phyloP scores from a whole-genome alignment of 2,797 vertebrate genomes.

The Steatocranus sp. region DNA sequence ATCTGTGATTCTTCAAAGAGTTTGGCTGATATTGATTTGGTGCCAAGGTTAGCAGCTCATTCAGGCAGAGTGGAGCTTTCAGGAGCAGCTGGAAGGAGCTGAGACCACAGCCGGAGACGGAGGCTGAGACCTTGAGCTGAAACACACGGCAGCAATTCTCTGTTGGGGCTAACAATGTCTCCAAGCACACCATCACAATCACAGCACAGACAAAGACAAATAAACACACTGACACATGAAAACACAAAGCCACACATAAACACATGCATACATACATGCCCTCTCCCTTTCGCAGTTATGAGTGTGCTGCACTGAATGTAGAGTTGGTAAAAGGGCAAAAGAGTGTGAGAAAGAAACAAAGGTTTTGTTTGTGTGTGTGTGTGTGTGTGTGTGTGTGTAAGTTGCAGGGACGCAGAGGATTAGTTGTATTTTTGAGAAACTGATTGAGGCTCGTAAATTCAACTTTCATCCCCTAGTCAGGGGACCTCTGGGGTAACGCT shows the following conservation, averaged over 20 bases:
- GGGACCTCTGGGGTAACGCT: constrained; percentile 41
- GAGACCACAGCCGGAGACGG: constrained; percentile 76
- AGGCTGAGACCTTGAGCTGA: constrained; percentile 80
- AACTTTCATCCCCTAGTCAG: constrained; percentile 42
- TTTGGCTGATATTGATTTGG: constrained; percentile 86
- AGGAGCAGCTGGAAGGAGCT: constrained; percentile 80
- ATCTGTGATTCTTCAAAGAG: constrained; percentile 87
- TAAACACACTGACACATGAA: constrained; percentile 50
- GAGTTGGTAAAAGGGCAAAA: constrained; percentile 61
- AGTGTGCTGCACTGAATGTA: constrained; percentile 44
- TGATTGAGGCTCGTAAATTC: constrained; percentile 70
- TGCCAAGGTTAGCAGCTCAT: constrained; percentile 84
- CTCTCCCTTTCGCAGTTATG: neutral
- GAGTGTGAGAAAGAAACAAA: constrained; percentile 61
- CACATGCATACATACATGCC: constrained; percentile 16
- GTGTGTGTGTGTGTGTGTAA: neutral
- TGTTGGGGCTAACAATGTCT: constrained; percentile 71
- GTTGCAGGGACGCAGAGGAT: constrained; percentile 54
- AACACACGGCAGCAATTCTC: constrained; percentile 69
- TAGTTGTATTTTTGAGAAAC: constrained; percentile 69
- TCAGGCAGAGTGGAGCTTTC: constrained; percentile 81
- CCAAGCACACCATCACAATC: constrained; percentile 61
- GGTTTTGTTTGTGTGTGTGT: neutral
- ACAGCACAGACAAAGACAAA: constrained; percentile 66
- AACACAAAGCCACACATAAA: neutral